Evolutionary conservation across 2,888 invertebrate genomes (phyloP), one percentile per base, ranked within the genome.

Genomic region (Eilema griseolum): DNA sequence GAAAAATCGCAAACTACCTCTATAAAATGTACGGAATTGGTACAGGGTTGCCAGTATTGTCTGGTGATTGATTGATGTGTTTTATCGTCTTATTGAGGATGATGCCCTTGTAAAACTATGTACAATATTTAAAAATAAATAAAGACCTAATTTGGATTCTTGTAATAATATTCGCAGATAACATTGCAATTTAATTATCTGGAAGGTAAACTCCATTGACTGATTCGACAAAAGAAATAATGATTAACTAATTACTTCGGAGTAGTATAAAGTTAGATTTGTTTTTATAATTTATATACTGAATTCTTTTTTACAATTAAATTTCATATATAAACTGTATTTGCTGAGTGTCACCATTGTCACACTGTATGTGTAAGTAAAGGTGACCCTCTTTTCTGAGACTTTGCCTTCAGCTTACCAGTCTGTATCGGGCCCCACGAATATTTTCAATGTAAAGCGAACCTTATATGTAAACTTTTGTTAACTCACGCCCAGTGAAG

Each of bases 1-100:
- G 85, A 70, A 84, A 84, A 90, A 90, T 90, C 72, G 88, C 86
- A 88, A 90, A 90, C 82, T 75, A 86, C 83, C 69, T 75, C 78
- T 67, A 84, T 86, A 86, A 86, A 84, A 77, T 79, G 71, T 78
- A 78, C 75, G 75, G 67, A 74, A 66, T 75, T 64, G 65, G 78
- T 69, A 75, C 74, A 82, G 82, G 82, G 82, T 70, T 82, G 83
- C 33, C 82, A 77, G 66, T 65, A 66, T 72, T 80, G 71, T 75
- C 4, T 41, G 59, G 23, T 62, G 68, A 63, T 69, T 59, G 63
- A 69, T 63, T 26, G 23, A 59, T 41, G 41, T 31, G 33, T 61
- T 60, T 10, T 26, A 31, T 65, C 8, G 5, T 23, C 12, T n/a
- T 11, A 59, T n/a, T 59, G 24, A 24, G 2, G n/a, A 59, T 37